A percentile compares a stretch with the other conserved stretches of the same genome.
phyloP scores from a whole-genome alignment of 2,797 vertebrate species.

The Melanotaenia pygmaea region DNA sequence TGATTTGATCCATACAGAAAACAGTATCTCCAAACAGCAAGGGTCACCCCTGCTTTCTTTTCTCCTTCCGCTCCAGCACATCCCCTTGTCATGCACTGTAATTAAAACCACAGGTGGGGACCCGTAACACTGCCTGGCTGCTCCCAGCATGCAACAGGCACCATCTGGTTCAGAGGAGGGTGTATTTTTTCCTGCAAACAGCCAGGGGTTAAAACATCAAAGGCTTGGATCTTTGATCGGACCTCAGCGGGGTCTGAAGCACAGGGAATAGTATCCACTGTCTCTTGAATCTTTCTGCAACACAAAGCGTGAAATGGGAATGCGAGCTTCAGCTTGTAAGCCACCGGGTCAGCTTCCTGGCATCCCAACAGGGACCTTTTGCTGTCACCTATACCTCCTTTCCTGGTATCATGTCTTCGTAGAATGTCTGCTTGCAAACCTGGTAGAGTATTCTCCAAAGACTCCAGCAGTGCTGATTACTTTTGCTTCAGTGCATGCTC shows the following conservation, averaged over 20 bases:
- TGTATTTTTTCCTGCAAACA: constrained; percentile 68
- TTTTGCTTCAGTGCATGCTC: constrained; percentile 53
- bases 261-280: constrained; percentile 71
- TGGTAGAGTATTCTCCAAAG: constrained; percentile 60
- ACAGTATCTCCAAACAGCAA: constrained; percentile 51
- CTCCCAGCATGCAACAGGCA: constrained; percentile 83
- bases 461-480: constrained; percentile 68
- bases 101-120: constrained; percentile 87
- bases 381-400: constrained; percentile 44
- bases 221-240: constrained; percentile 79
- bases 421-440: constrained; percentile 61
- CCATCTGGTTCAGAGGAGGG: constrained; percentile 83
- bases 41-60: constrained; percentile 74
- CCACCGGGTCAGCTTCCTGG: constrained; percentile 60
- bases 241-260: constrained; percentile 69
- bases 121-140: constrained; percentile 75
- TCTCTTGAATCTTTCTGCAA: constrained; percentile 79
- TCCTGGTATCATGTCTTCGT: constrained; percentile 46
- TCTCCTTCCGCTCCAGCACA: constrained; percentile 70
- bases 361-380: constrained; percentile 47
- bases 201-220: constrained; percentile 85
- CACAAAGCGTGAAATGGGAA: constrained; percentile 82
- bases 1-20: constrained; percentile 39
- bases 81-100: constrained; percentile 79
- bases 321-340: constrained; percentile 52